Base-by-base conservation (phyloP, 2,797 vertebrate genomes). In the Enteromius fasciolatus region DNA sequence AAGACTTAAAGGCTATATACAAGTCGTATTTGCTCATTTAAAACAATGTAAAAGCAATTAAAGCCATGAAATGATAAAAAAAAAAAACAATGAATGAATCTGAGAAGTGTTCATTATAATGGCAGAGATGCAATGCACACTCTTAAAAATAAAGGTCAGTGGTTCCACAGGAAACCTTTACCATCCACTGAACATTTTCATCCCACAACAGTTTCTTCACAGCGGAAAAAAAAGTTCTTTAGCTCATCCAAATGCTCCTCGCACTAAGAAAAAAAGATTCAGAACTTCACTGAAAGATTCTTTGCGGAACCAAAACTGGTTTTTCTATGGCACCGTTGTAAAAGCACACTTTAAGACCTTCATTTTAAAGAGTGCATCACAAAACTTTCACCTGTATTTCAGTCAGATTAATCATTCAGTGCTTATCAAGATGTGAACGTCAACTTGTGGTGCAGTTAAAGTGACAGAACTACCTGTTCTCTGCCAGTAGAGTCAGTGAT, bases 401-500 rank as follows among this genome's bases (percentile, higher is more conserved):
- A 70, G 54, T 70, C 64, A 63, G 54, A 41, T 63, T 33, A 54
- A 67, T 72, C 23, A 44, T 63, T 28, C 17, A 36, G 31, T 8
- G 41, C 68, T 44, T 46, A 86, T 83, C 72, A 76, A 79, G 77
- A 74, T 80, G 18, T 80, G 70, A 72, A 54, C 41, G 23, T 76
- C 69, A 54, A 61, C 50, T 3, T 66, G 8, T 9, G 11, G 41
- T 63, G 67, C 46, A 54, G 11, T 68, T n/a, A 67, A 78, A 63
- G 64, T 80, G 66, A 76, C 28, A 64, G 31, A 74, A 52, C 61
- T 77, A 18, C 25, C 39, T 66, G 3, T 31, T 78, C 46, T 82
- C 72, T 89, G 75, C 80, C 84, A 86, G 48, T 76, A 36, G 44
- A 83, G 67, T 76, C 72, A 86, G 52, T 81, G 76, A 88, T 81